Evolutionary conservation across 2,113 vertebrate species (phyloP), one percentile per base, ranked within the genome.

Genomic region (Corythornis cristatus): DNA sequence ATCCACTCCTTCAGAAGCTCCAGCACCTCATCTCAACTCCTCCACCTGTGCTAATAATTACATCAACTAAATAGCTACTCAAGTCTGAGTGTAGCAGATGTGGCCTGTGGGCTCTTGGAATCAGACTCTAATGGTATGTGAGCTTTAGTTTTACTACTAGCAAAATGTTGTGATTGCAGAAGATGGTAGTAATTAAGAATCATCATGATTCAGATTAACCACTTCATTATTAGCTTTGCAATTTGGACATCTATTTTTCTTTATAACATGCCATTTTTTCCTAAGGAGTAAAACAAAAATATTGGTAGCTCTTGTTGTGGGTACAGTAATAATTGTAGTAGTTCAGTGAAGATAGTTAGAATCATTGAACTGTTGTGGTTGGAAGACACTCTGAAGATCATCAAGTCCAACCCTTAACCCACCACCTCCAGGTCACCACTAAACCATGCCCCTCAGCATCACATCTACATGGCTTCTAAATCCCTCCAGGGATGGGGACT

Each of bases 31-130:
- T 95, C 58, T 40, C 74, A 83, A 17, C 40, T 92, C 64, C 48
- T 83, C 77, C 94, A 92, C 20, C 77, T 95, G 84, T 91, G 82
- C 91, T 91, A 95, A 95, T 87, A 93, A 79, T 91, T 76, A 82
- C 82, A 46, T 95, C 82, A 87, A 42, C 84, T 64, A 35, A 57
- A 26, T 26, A 72, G 77, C 62, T 62, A 62, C 81, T 84, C 58
- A 23, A 35, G 50, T 26, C 51, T 61, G 18, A 42, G 17, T 6
- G 25, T 29, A 73, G 79, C 93, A 91, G 78, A 85, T 95, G 85
- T 54, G 71, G 46, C 68, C 40, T 71, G 46, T 3, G 3, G 83
- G 87, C 58, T 26, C 1, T 1, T 23, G 42, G 60, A 75, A 22
- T 56, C 40, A 65, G 37, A 14, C 21, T 65, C 18, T 83, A 50